These are phyloP conservation scores for Thyatira batis DNA, from an alignment of 2,888 invertebrate species.

Conservation along the genomic window DNA sequence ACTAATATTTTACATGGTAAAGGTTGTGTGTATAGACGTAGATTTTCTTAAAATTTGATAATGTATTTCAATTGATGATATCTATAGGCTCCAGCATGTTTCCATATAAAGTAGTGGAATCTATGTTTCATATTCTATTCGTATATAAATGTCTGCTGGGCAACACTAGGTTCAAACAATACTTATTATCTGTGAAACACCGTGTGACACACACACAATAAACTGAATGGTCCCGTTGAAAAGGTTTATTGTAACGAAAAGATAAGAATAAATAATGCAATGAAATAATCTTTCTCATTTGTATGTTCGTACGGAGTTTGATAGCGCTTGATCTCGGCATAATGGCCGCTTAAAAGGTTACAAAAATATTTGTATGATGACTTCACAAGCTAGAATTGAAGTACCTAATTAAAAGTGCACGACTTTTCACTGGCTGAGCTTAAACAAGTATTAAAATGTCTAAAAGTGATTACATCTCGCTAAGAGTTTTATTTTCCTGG, in stretches of 20 bases:
- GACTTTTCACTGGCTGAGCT: no score
- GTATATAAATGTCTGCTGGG: no score
- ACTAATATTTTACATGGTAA: constrained; percentile 10
- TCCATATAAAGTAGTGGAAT: no score
- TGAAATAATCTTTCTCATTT: not conserved
- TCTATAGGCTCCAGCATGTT: no score
- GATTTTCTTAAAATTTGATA: no score
- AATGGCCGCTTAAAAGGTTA: no score
- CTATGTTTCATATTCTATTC: no score
- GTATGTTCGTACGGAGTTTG: not conserved
- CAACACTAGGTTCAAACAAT: constrained; percentile 3
- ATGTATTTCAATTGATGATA: no score
- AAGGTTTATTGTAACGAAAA: constrained; percentile 23
- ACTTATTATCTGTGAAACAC: constrained; percentile 9
- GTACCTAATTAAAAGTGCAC: no score
- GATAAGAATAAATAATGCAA: constrained; percentile 19
- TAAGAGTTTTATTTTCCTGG: not conserved
- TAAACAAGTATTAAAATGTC: no score
- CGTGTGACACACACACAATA: constrained; percentile 12
- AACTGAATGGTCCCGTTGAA: constrained; percentile 16
- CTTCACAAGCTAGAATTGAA: no score
- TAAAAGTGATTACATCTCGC: not conserved
- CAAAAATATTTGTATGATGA: no score
- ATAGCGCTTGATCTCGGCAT: not conserved
- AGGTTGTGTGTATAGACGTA: constrained; percentile 1